phyloP scores from a whole-genome alignment of 2,888 invertebrate genomes.

The Aplocera efformata region DNA sequence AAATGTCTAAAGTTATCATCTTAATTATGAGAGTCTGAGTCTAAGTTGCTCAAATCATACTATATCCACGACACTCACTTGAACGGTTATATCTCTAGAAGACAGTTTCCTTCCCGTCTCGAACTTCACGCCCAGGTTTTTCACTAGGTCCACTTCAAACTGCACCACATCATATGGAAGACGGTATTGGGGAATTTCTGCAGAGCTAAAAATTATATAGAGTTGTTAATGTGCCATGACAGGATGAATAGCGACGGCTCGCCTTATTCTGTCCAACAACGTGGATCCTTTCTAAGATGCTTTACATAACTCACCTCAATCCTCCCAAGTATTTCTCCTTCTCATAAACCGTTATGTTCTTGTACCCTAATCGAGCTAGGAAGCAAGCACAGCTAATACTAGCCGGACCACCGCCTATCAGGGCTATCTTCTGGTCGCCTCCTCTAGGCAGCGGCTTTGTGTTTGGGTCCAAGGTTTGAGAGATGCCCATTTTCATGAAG shows the following conservation, averaged over 20 bases:
- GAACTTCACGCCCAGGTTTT: conserved; percentile 95
- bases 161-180: conserved; percentile 95
- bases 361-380: conserved; percentile 95
- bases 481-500: conserved; percentile 96
- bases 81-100: conserved; percentile 85
- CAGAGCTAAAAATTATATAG: conserved; percentile 84
- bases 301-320: conserved; percentile 88
- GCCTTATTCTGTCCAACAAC: too few relatives aligned
- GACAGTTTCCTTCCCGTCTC: conserved; percentile 86
- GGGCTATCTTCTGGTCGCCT: conserved; percentile 86
- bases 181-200: conserved; percentile 98
- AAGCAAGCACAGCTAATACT: conserved; percentile 98
- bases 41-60: too few relatives aligned
- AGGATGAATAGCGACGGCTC: too few relatives aligned
- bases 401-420: conserved; percentile 97
- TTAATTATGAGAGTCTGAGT: too few relatives aligned
- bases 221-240: too few relatives aligned
- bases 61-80: too few relatives aligned
- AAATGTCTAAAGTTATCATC: too few relatives aligned
- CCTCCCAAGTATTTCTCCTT: conserved; percentile 93
- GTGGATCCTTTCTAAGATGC: too few relatives aligned
- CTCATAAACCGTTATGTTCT: conserved; percentile 95
- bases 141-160: conserved; percentile 94
- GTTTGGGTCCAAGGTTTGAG: conserved; percentile 90
- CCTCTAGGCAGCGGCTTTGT: conserved; percentile 78